Conservation (phyloP, 2,113 vertebrate species). For the Riparia riparia region DNA sequence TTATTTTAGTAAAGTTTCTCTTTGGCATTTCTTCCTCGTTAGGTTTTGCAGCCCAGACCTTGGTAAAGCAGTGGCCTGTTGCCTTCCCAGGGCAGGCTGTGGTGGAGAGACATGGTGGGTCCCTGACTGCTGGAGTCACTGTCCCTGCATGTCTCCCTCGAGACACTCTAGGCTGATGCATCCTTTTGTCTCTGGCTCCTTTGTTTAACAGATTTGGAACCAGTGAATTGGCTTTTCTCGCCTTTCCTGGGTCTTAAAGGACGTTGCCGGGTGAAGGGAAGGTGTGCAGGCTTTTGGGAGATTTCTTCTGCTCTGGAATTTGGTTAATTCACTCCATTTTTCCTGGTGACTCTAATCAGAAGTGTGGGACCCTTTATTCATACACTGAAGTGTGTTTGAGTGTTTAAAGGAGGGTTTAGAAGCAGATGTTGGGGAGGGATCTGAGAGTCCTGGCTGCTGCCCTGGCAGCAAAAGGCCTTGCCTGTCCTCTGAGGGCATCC, state of each 20-base stretch:
- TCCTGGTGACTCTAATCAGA: rapidly evolving
- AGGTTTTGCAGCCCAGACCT: background rate
- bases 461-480: background rate
- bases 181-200: background rate
- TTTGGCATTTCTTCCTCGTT: background rate
- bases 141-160: rapidly evolving
- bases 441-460: background rate
- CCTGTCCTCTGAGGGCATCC: background rate
- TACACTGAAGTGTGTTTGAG: background rate
- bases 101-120: rapidly evolving
- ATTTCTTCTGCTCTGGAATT: background rate
- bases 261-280: background rate
- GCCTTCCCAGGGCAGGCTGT: background rate
- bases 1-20: background rate
- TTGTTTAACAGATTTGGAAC: background rate
- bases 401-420: background rate
- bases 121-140: background rate
- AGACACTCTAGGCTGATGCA: background rate
- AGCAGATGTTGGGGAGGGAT: background rate
- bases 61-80: background rate
- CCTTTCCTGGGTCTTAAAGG: background rate
- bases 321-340: background rate
- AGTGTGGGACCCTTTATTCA: background rate
- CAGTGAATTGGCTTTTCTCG: background rate
- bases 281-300: background rate